Base-by-base conservation (phyloP, 2,113 vertebrate species). In the Strix aluco region DNA sequence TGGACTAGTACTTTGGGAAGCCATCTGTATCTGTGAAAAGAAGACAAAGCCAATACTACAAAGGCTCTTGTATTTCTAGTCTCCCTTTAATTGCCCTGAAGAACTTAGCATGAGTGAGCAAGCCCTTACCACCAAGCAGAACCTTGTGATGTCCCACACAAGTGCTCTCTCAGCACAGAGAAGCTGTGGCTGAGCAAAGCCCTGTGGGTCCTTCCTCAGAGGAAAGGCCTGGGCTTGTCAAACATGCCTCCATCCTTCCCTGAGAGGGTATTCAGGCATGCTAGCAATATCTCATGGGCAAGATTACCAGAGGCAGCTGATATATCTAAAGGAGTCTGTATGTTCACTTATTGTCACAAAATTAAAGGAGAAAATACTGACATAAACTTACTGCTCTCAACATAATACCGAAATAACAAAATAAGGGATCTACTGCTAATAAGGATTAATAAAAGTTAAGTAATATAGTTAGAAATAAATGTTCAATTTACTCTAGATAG, bases 401-500 rank as follows among this genome's bases (percentile, higher is more conserved):
- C 47, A 46, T 27, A 72, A 81, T 72, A 91, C 13, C 58, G 55
- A 88, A 66, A 92, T 81, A 86, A 63, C 10, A 84, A 92, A 94
- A 63, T n/a, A 86, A 69, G 16, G 62, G 61, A 78, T 63, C 29
- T 85, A 47, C 69, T 63, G n/a, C 36, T 93, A 94, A 94, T 79
- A 71, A 61, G 55, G 27, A 88, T 94, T 91, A 92, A 96, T 40
- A 75, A 71, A 87, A 84, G 63, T 80, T 96, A 95, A 95, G 69
- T 82, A 95, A 85, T 88, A 51, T 57, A 91, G 75, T 94, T 96
- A 95, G 94, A 84, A 94, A 95, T 93, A 91, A 27, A 61, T 54
- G 78, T 71, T 97, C 92, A 94, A 94, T 97, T 97, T 97, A 97
- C 91, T 97, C 95, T 95, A 97, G 95, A 97, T 92, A 97, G 96